Evolutionary conservation across 2,797 vertebrate species (phyloP).

Genomic region (Vireo griseus): DNA sequence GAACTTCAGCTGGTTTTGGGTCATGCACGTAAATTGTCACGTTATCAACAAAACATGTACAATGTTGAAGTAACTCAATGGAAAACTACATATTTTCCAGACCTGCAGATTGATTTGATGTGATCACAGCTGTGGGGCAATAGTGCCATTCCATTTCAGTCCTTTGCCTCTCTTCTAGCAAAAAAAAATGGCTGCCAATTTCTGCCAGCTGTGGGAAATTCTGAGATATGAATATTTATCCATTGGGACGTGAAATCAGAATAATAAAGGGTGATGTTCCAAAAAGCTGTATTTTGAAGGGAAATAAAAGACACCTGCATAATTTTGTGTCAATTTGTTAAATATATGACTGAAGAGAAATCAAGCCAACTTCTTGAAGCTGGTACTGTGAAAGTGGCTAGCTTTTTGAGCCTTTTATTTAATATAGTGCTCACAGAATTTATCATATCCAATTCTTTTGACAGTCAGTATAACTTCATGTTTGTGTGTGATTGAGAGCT

Average conservation of each 20-base stretch:
- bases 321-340: slow-evolving; percentile 42
- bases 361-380: slow-evolving; percentile 8
- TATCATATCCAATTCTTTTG: slow-evolving; percentile 59
- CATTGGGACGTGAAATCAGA: background rate
- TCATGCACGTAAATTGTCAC: background rate
- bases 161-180: background rate
- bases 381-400: background rate
- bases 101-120: background rate
- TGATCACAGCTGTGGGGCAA: background rate
- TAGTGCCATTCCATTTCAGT: background rate
- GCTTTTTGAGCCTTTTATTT: slow-evolving; percentile 17
- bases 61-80: background rate
- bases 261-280: background rate
- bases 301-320: background rate
- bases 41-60: background rate
- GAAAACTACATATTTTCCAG: background rate
- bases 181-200: background rate
- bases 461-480: slow-evolving; percentile 56
- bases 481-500: slow-evolving; percentile 42
- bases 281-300: background rate
- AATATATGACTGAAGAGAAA: slow-evolving; percentile 19
- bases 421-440: slow-evolving; percentile 40
- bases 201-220: background rate
- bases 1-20: background rate
- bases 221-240: background rate